Percentiles rank a stretch among this genome's conserved stretches.
phyloP scores from a whole-genome alignment of 2,113 vertebrate genomes.

The Chloropsis hardwickii region DNA sequence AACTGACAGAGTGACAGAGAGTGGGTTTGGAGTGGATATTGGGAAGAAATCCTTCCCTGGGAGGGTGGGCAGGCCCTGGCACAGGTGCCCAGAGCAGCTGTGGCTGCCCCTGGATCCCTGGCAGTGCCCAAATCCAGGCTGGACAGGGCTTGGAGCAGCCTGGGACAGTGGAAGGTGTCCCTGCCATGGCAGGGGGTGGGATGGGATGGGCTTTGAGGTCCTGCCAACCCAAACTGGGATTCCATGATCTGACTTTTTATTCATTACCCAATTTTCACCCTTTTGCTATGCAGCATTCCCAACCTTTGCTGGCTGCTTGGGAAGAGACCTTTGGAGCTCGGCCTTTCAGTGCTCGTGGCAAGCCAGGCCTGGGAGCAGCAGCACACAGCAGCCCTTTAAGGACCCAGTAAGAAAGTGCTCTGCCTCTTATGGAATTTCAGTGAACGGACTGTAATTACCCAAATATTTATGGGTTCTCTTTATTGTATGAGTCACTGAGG shows the following conservation, averaged over 20 bases:
- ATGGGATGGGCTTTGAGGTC: neutral
- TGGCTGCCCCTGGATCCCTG: neutral
- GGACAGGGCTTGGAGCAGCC: neutral
- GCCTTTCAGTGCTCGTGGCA: neutral
- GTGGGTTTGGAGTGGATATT: neutral
- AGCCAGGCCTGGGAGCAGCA: neutral
- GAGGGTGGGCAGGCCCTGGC: neutral
- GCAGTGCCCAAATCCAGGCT: neutral
- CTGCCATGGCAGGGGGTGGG: neutral
- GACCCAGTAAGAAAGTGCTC: neutral
- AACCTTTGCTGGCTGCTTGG: accelerated
- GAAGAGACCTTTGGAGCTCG: neutral
- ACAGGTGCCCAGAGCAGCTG: neutral
- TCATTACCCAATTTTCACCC: neutral
- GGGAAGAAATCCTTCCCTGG: accelerated
- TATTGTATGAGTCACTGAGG: conserved; percentile 60
- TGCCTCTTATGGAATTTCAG: conserved; percentile 44
- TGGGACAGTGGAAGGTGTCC: neutral
- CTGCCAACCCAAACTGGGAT: neutral
- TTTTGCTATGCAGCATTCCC: neutral
- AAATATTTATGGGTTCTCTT: conserved; percentile 62
- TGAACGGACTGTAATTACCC: conserved; percentile 55
- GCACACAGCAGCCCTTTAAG: neutral
- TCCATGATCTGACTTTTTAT: neutral
- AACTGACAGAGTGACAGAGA: neutral